Percentiles rank a stretch among this genome's conserved stretches.
Conservation (phyloP, 2,797 vertebrate species). For the Sandelia bainsii region DNA sequence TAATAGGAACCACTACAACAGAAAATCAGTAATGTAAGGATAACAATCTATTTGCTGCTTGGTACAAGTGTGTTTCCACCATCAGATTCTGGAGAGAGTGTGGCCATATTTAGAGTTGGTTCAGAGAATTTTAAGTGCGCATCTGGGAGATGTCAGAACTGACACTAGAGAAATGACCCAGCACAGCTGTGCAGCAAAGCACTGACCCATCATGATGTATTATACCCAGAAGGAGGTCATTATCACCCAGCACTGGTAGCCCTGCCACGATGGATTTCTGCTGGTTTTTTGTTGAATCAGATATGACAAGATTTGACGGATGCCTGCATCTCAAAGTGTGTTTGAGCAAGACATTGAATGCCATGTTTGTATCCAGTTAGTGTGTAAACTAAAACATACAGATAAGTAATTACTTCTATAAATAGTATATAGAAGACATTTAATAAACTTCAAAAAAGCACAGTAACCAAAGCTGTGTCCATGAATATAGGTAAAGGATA, state of each 20-base stretch:
- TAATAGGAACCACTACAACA: slow-evolving; percentile 29
- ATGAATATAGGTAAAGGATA: no score
- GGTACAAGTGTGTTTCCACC: slow-evolving; percentile 23
- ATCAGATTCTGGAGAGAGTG: slow-evolving; percentile 10
- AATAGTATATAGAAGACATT: no score
- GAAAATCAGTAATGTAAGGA: slow-evolving; percentile 62
- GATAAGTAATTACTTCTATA: no score
- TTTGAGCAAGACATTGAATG: no score
- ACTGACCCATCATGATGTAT: slow-evolving; percentile 11
- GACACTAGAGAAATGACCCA: slow-evolving; percentile 20
- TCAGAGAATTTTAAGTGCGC: slow-evolving; percentile 22
- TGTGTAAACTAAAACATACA: no score
- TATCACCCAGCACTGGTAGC: not conserved
- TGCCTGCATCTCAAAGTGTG: no score
- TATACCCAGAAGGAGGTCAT: slow-evolving; percentile 21
- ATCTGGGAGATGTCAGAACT: slow-evolving; percentile 29
- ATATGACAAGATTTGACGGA: no score
- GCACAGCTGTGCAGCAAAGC: slow-evolving; percentile 14
- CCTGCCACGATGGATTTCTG: not conserved
- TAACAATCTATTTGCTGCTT: slow-evolving; percentile 28
- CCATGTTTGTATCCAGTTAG: no score
- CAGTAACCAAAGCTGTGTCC: no score
- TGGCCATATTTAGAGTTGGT: slow-evolving; percentile 2
- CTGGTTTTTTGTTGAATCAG: not conserved
- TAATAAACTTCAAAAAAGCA: no score